These are phyloP conservation scores for Edolisoma coerulescens DNA, from an alignment of 2,113 vertebrate species.

Conservation along the genomic window DNA sequence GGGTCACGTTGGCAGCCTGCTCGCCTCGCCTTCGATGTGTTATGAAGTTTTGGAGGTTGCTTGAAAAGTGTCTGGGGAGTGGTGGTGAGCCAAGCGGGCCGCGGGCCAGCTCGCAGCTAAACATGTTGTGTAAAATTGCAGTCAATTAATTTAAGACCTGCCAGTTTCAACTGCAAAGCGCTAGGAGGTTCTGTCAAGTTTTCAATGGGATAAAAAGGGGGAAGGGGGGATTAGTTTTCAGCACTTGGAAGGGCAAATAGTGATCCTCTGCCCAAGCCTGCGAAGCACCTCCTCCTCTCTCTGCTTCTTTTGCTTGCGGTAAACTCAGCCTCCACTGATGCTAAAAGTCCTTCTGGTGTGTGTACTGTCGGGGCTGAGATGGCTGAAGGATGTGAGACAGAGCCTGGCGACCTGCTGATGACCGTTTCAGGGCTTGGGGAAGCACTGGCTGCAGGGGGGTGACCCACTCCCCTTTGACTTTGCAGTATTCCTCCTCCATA, in stretches of 20 bases:
- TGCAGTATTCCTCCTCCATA: neutral
- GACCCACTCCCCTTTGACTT: neutral
- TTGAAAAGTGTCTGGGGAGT: constrained; percentile 69
- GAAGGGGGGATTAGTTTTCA: constrained; percentile 42
- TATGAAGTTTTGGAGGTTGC: constrained; percentile 70
- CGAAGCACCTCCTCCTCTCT: neutral
- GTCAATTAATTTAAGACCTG: constrained; percentile 76
- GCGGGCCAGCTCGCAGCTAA: constrained; percentile 61
- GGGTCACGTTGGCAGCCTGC: constrained; percentile 66
- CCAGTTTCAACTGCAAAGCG: constrained; percentile 65
- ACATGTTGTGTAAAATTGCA: constrained; percentile 74
- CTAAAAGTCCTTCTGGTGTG: neutral
- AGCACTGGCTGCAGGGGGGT: neutral
- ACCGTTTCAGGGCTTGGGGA: neutral
- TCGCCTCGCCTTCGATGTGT: constrained; percentile 53
- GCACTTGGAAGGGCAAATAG: constrained; percentile 30
- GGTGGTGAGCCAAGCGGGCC: constrained; percentile 56
- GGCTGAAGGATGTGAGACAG: neutral
- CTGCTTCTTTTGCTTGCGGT: neutral
- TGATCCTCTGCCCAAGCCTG: neutral
- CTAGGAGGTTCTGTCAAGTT: constrained; percentile 66
- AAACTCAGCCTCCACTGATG: neutral
- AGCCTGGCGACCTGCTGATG: neutral
- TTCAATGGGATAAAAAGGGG: constrained; percentile 57
- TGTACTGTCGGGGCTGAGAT: accelerated